Evolutionary conservation across 2,113 vertebrate species (phyloP), one percentile per base, ranked within the genome.

Genomic region (Ophiodon elongatus): DNA sequence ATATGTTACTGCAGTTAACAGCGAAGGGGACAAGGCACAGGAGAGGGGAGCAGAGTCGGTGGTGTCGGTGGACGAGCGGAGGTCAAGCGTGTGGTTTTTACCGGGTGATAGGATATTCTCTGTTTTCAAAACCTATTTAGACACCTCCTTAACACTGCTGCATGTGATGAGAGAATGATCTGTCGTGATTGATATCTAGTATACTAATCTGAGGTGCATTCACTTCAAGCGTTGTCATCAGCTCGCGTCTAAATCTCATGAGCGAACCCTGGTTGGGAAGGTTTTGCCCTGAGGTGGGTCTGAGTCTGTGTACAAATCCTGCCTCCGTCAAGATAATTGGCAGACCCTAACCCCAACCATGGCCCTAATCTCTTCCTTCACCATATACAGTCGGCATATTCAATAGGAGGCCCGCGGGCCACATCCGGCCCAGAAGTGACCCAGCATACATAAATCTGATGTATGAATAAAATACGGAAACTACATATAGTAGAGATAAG

Each of bases 71-170:
- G 59, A 64, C 59, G 67, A 25, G 11, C 29, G 59, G 23, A 41
- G 35, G 50, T 47, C 47, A 31, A 75, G 13, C 6, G 17, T 76
- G n/a, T 25, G 17, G 56, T 54, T 76, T 77, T n/a, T 31, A 52
- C 33, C 29, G 74, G 17, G 52, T 15, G 39, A 6, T 41, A 41
- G 39, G 39, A 41, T 10, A 3, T 41, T 41, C 39, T 41, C 39
- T 41, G 39, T 41, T 41, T 41, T 41, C 9, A 11, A 41, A 41
- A 11, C 8, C 19, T 1, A 50, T 19, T 19, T 47, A 47, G 45
- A 19, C 45, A 17, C 45, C 45, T 17, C 45, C 45, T 17, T 4
- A 47, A 14, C 43, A 17, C 45, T 19, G 45, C 52, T 54, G 23
- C 52, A 56, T 25, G n/a, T n/a, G 21, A 25, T 25, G 52, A n/a